These are phyloP conservation scores for Tyrannus savana DNA, from an alignment of 2,113 vertebrate species.

Conservation along the genomic window DNA sequence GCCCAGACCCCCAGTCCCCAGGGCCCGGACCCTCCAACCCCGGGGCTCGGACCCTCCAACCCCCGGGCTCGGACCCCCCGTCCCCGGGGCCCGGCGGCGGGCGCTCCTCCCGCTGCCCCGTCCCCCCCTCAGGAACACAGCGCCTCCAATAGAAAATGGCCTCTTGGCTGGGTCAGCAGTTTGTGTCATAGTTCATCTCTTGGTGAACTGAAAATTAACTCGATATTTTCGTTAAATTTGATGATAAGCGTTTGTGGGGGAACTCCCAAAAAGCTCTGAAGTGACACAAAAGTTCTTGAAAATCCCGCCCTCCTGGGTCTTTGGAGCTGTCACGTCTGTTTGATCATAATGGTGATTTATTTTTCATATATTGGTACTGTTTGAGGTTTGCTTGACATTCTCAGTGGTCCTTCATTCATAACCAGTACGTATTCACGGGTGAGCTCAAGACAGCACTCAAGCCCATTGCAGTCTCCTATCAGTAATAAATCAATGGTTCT, in stretches of 20 bases:
- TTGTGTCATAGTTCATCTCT: background rate
- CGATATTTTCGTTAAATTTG: background rate
- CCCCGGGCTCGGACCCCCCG: no score
- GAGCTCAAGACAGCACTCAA: background rate
- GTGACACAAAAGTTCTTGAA: background rate
- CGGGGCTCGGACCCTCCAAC: no score
- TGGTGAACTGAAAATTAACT: background rate
- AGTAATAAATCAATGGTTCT: background rate
- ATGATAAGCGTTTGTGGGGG: background rate
- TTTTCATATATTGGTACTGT: rapidly evolving
- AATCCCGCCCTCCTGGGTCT: rapidly evolving
- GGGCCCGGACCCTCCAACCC: no score
- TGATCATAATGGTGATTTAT: background rate
- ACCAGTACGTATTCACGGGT: background rate
- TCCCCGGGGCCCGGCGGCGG: background rate
- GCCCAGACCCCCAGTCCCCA: no score
- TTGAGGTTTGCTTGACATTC: background rate
- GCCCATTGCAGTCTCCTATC: background rate
- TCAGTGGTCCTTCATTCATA: background rate
- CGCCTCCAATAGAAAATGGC: rapidly evolving
- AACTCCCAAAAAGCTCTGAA: background rate
- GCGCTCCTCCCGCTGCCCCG: no score
- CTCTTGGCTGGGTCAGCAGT: background rate
- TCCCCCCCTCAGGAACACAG: background rate
- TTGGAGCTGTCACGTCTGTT: background rate